Conservation (phyloP, 1,140 invertebrate genomes). For the Littorina saxatilis region DNA sequence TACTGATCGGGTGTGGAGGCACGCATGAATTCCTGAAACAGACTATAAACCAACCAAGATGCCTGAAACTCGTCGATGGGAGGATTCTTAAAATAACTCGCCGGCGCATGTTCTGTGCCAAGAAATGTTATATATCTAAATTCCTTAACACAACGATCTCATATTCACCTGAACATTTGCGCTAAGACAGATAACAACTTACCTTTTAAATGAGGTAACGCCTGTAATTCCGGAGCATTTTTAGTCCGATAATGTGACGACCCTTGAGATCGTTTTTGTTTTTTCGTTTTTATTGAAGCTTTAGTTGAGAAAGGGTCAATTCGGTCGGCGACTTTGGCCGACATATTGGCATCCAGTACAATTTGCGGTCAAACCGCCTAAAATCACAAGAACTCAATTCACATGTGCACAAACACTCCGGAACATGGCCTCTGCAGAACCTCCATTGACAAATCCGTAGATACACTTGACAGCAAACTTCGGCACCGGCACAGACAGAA, state of each 20-base stretch:
- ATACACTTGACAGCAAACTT: conserved; percentile 51
- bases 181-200: too few species aligned
- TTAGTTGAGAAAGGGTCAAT: conserved; percentile 75
- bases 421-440: conserved; percentile 42
- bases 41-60: conserved; percentile 35
- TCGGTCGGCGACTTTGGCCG: conserved; percentile 72
- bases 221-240: conserved; percentile 74
- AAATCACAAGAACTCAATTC: conserved; percentile 40
- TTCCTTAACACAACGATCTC: background rate
- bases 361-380: conserved; percentile 46
- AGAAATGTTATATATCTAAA: conserved; percentile 39
- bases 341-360: conserved; percentile 60
- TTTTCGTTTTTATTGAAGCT: conserved; percentile 74
- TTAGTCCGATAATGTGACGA: conserved; percentile 76
- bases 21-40: conserved; percentile 29
- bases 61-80: conserved; percentile 31
- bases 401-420: conserved; percentile 44
- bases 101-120: conserved; percentile 27
- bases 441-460: conserved; percentile 50
- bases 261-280: conserved; percentile 76
- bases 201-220: conserved; percentile 76
- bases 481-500: conserved; percentile 24
- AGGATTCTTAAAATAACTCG: conserved; percentile 41
- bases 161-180: background rate
- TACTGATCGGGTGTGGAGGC: background rate